These are phyloP conservation scores for Myotis myotis DNA, from an alignment of 2,797 vertebrate species.

Conservation along the genomic window DNA sequence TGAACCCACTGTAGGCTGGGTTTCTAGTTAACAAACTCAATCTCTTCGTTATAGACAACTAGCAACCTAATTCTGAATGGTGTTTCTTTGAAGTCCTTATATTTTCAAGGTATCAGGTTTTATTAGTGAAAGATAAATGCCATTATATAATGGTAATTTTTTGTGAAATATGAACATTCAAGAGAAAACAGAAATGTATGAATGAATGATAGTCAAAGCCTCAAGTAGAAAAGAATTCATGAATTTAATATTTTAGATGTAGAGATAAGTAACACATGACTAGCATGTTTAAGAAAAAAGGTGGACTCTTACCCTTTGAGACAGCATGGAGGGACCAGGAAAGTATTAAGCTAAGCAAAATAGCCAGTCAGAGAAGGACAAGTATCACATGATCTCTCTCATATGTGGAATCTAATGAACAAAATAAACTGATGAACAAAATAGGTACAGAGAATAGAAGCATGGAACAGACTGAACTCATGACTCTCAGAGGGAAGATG, in stretches of 20 bases:
- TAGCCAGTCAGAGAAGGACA: no score
- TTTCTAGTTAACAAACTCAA: conserved; percentile 16
- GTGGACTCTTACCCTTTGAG: no score
- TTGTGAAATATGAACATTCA: conserved; percentile 38
- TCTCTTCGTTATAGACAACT: neutral
- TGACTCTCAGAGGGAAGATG: no score
- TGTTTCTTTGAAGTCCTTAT: conserved; percentile 18
- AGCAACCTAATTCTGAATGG: neutral
- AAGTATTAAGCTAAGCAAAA: no score
- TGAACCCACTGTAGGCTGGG: neutral
- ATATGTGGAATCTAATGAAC: no score
- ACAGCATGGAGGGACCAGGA: no score
- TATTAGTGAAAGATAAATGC: conserved; percentile 23
- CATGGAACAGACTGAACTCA: no score
- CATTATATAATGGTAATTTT: neutral
- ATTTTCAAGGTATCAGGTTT: conserved; percentile 21
- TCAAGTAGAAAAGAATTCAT: conserved; percentile 43
- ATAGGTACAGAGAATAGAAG: no score
- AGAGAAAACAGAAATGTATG: conserved; percentile 29
- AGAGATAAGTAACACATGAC: neutral
- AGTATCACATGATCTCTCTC: no score
- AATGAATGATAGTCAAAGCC: neutral
- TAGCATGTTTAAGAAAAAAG: neutral
- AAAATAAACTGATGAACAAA: no score
- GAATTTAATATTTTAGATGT: conserved; percentile 31